Evolutionary conservation across 2,888 invertebrate species (phyloP).

Genomic region (Tetrapedia diversipes): DNA sequence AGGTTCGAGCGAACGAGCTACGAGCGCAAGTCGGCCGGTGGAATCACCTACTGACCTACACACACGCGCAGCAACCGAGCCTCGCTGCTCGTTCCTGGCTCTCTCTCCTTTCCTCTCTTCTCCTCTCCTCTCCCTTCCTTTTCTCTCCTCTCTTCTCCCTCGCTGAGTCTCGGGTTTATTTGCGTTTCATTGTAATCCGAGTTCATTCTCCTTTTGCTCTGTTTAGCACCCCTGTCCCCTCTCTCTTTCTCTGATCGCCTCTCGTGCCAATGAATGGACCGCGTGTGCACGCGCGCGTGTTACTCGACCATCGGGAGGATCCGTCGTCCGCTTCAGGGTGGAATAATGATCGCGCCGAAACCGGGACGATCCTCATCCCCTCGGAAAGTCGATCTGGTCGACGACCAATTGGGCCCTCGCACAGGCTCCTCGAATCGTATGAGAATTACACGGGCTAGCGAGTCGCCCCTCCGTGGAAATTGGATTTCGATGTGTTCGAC

Average conservation of each 20-base stretch:
- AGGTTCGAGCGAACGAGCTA: slow-evolving; percentile 15
- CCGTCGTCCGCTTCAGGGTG: not conserved
- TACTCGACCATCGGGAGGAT: not conserved
- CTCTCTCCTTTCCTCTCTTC: no score
- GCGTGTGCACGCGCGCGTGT: slow-evolving; percentile 9
- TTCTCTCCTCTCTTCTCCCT: no score
- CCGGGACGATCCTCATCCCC: not conserved
- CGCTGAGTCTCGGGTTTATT: slow-evolving; percentile 69
- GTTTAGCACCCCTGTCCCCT: slow-evolving; percentile 4
- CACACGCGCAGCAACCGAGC: slow-evolving; percentile 27
- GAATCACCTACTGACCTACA: slow-evolving; percentile 58
- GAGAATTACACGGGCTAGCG: no score
- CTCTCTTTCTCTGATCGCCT: slow-evolving; percentile 30
- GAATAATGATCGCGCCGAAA: slow-evolving; percentile 23
- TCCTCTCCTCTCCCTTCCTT: no score
- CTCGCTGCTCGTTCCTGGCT: slow-evolving; percentile 4
- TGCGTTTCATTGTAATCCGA: slow-evolving; percentile 75
- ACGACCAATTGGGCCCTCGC: not conserved
- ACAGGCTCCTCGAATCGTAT: no score
- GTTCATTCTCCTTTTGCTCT: slow-evolving; percentile 74
- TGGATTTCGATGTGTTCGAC: no score
- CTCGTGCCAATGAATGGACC: slow-evolving; percentile 74
- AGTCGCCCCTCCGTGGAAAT: no score
- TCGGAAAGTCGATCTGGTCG: no score
- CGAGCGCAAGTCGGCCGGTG: slow-evolving; percentile 8